phyloP scores from a whole-genome alignment of 2,888 invertebrate genomes.

The Spatulosminthurus flaviceps region DNA sequence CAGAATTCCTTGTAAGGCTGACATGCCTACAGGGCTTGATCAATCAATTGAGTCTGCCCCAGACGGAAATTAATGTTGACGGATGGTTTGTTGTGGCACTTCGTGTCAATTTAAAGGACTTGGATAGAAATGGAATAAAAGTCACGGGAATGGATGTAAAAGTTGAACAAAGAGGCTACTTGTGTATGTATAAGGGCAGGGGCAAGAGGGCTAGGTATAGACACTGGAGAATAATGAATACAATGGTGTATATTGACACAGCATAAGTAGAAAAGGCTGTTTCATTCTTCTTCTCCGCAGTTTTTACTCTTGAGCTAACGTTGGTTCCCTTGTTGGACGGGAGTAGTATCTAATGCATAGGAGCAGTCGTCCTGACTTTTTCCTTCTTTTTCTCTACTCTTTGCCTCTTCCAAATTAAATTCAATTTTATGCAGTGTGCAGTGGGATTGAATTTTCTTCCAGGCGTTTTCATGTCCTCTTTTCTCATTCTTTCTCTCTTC shows the following conservation, averaged over 20 bases:
- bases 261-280: constrained; percentile 7
- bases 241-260: constrained; percentile 10
- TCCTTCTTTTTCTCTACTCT: background rate
- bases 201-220: background rate
- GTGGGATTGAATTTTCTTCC: constrained; percentile 13
- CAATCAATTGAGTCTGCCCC: constrained; percentile 33
- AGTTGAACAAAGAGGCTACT: background rate
- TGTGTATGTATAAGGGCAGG: background rate
- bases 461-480: background rate
- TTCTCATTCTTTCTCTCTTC: background rate
- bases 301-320: background rate
- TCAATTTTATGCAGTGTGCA: background rate
- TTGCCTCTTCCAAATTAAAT: background rate
- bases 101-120: constrained; percentile 37
- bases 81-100: constrained; percentile 47
- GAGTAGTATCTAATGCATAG: background rate
- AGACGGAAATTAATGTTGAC: constrained; percentile 30
- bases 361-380: background rate
- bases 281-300: background rate
- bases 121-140: constrained; percentile 37
- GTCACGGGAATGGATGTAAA: constrained; percentile 1
- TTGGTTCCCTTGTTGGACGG: too few relatives aligned
- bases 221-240: background rate
- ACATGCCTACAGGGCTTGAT: constrained; percentile 20
- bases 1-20: background rate